Conservation (phyloP, 2,888 invertebrate genomes). For the Phymatocera aterrima region DNA sequence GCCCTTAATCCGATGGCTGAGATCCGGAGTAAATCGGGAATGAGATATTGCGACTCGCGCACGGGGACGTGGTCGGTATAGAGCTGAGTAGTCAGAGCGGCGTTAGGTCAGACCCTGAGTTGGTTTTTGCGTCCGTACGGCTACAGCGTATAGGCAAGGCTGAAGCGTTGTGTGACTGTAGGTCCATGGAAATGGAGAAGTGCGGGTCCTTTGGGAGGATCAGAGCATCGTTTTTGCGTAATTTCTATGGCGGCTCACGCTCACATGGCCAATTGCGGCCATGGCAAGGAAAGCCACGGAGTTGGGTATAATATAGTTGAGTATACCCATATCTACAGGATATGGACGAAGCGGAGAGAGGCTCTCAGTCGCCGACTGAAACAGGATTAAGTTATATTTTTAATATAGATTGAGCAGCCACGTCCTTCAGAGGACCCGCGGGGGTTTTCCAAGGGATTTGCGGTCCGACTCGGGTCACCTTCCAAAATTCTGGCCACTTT, state of each 20-base stretch:
- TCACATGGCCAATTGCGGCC: neutral
- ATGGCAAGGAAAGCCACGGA: too few species aligned
- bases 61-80: too few species aligned
- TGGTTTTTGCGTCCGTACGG: constrained; percentile 5
- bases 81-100: constrained; percentile 20
- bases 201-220: constrained; percentile 29
- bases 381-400: constrained; percentile 36
- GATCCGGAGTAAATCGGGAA: neutral
- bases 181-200: constrained; percentile 7
- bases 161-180: constrained; percentile 30
- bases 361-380: neutral
- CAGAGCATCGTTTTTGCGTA: constrained; percentile 34
- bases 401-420: constrained; percentile 22
- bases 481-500: neutral
- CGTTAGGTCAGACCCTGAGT: constrained; percentile 9
- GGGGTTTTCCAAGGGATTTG: constrained; percentile 8
- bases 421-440: neutral
- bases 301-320: neutral
- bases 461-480: neutral
- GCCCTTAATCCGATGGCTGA: neutral
- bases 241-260: constrained; percentile 8
- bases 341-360: neutral
- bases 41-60: constrained; percentile 12
- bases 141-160: neutral
- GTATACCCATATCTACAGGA: too few species aligned